Evolutionary conservation across 2,113 vertebrate species (phyloP), one percentile per base, ranked within the genome.

Genomic region (Lontra canadensis): DNA sequence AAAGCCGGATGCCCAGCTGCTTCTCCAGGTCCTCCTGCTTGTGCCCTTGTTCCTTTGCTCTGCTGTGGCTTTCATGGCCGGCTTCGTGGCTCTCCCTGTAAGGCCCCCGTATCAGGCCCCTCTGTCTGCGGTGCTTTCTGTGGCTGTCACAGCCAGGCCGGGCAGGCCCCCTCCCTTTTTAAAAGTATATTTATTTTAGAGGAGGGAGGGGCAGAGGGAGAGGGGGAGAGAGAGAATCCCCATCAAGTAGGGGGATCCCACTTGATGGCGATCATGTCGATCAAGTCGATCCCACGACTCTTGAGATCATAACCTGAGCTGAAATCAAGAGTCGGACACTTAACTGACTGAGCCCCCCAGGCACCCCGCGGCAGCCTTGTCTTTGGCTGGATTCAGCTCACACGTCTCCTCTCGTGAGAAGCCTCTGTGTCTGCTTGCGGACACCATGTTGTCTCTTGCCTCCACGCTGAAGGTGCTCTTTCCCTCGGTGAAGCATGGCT

Each of bases 391-490:
- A 21, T 44, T 85, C 55, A 14, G 57, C 93, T 47, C 17, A 2
- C 23, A 23, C 0, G 36, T 34, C 47, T 82, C 78, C n/a, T 21
- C 65, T 36, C 8, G 10, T 34, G 23, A 44, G 83, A 86, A 34
- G 89, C 63, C 65, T 44, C 36, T 14, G 25, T n/a, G 31, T 9
- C 76, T 1, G 7, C 2, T 2, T 0, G 8, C n/a, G 87, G 31
- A 12, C 4, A 6, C 47, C 1, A 0, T 0, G 6, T 14, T 34
- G 10, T 20, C 52, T 31, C 36, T 44, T 14, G 8, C 13, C 47
- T 25, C 36, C 21, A 25, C 0, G 8, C 11, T 26, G 23, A 44
- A 42, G 71, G 5, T 39, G 42, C 44, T 65, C 76, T 20, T 20
- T 55, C n/a, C 29, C 6, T 9, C 14, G 3, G 42, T 0, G 7